Evolutionary conservation across 2,797 vertebrate genomes (phyloP).

Genomic region (Toxotes lorentzi): DNA sequence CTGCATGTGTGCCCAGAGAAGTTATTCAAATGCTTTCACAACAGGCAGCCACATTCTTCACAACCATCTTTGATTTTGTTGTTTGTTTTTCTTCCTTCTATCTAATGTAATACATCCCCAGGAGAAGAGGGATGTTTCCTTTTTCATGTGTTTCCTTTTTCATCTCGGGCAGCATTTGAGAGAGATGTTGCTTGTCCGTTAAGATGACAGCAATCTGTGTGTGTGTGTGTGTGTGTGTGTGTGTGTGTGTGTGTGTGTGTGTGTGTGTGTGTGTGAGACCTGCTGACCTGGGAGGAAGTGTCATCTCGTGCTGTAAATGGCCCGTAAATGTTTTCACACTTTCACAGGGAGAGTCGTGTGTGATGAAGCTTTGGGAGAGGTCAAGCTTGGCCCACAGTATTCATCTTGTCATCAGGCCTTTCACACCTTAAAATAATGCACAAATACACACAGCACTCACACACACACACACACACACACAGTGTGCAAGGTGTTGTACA

Average conservation of each 20-base stretch:
- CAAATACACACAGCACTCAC: constrained; percentile 16
- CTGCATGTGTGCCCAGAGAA: neutral
- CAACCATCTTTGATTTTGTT: constrained; percentile 10
- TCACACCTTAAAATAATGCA: constrained; percentile 60
- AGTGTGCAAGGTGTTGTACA: constrained; percentile 9
- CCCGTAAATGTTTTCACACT: constrained; percentile 72
- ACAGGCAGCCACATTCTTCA: constrained; percentile 2
- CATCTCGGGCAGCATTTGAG: constrained; percentile 1
- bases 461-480: neutral
- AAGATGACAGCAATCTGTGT: constrained; percentile 10
- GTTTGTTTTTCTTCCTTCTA: neutral
- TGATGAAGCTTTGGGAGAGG: constrained; percentile 34
- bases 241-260: neutral
- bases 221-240: constrained; percentile 17
- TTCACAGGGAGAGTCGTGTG: constrained; percentile 38
- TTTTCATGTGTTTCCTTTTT: neutral
- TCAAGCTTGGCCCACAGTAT: constrained; percentile 30
- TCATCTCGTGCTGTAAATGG: constrained; percentile 47
- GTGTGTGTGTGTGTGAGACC: constrained; percentile 13
- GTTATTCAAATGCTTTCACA: constrained; percentile 1
- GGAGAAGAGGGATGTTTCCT: neutral
- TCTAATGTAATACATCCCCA: neutral
- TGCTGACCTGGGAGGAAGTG: constrained; percentile 46
- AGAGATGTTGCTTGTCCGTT: constrained; percentile 24
- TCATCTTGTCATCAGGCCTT: constrained; percentile 45